These are phyloP conservation scores for Microchrysa polita DNA, from an alignment of 2,888 invertebrate species.

Conservation along the genomic window DNA sequence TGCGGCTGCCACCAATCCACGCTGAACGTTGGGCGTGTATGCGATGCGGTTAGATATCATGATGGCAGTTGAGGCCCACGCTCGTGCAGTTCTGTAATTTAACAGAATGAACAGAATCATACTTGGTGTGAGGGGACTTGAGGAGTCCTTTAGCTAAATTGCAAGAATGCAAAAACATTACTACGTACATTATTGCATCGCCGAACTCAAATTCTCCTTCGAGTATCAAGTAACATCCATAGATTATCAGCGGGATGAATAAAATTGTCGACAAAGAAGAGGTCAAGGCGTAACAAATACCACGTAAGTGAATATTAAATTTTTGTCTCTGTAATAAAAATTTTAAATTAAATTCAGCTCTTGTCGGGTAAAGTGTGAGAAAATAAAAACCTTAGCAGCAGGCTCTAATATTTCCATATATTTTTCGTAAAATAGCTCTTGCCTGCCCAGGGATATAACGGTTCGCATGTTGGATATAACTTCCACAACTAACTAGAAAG, in stretches of 20 bases:
- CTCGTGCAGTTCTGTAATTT: conserved; percentile 74
- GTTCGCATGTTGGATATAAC: conserved; percentile 75
- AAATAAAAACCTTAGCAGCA: conserved; percentile 60
- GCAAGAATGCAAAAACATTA: too few species aligned
- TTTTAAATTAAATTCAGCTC: neutral
- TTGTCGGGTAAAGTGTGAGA: neutral
- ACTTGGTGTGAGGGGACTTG: neutral
- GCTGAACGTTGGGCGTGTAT: conserved; percentile 76
- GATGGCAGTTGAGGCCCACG: conserved; percentile 75
- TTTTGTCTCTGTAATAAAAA: conserved; percentile 57
- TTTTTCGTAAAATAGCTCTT: conserved; percentile 67
- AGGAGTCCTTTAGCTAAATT: neutral
- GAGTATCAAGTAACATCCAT: conserved; percentile 73
- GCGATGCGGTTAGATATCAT: conserved; percentile 77
- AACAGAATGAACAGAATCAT: neutral
- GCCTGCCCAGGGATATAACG: conserved; percentile 70
- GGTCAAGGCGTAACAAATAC: conserved; percentile 73
- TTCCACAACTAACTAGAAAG: conserved; percentile 69
- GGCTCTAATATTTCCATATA: conserved; percentile 67
- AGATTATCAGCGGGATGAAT: conserved; percentile 58
- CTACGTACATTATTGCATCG: conserved; percentile 72
- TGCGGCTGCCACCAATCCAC: conserved; percentile 72
- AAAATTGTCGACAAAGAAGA: conserved; percentile 59
- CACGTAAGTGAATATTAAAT: conserved; percentile 68
- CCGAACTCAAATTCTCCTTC: conserved; percentile 68